Conservation (phyloP, 2,888 invertebrate species). For the Zygothrica quintamaculata region DNA sequence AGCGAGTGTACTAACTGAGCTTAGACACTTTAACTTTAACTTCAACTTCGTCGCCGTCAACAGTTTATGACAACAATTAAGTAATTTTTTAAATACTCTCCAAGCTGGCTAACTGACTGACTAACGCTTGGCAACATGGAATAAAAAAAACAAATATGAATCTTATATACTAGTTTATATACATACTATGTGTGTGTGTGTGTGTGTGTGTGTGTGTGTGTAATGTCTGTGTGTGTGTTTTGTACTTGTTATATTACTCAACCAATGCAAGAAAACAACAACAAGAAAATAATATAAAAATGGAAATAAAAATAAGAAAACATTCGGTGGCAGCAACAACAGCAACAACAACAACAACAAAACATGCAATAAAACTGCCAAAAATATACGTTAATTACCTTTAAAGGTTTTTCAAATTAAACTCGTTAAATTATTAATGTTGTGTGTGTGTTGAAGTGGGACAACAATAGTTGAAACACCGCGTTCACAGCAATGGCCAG, state of each 20-base stretch:
- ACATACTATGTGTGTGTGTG: constrained; percentile 14
- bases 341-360: too few species aligned
- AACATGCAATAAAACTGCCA: constrained; percentile 74
- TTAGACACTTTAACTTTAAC: constrained; percentile 51
- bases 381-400: constrained; percentile 78
- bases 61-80: constrained; percentile 77
- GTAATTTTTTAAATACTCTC: constrained; percentile 75
- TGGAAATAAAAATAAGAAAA: constrained; percentile 19
- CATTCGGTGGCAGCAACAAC: constrained; percentile 23
- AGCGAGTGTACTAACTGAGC: constrained; percentile 51
- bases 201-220: constrained; percentile 14
- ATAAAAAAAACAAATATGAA: constrained; percentile 53
- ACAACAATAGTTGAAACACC: constrained; percentile 42
- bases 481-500: constrained; percentile 37
- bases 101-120: constrained; percentile 54
- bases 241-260: constrained; percentile 62
- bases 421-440: constrained; percentile 71
- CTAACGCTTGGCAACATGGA: constrained; percentile 56
- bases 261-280: constrained; percentile 42
- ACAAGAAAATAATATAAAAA: constrained; percentile 7
- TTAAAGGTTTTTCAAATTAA: constrained; percentile 80
- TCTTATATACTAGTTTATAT: constrained; percentile 44
- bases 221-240: constrained; percentile 22
- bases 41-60: constrained; percentile 50
- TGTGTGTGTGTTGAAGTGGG: constrained; percentile 49